Conservation (phyloP, 2,888 invertebrate species). For the Neoaliturus tenellus region DNA sequence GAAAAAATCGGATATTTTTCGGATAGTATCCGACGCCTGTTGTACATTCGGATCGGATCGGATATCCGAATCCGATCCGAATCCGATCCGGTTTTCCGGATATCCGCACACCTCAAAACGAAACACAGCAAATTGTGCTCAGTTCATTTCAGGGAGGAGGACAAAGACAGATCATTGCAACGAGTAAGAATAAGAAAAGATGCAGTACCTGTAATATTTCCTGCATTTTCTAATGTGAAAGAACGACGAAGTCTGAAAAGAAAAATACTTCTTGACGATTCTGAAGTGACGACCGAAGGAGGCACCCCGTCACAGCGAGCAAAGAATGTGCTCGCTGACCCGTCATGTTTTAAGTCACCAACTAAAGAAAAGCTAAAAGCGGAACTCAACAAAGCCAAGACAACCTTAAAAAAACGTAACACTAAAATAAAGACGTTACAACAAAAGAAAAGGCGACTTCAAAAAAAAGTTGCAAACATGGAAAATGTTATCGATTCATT, state of each 20-base stretch:
- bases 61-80: too few relatives aligned
- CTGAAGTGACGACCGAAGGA: too few relatives aligned
- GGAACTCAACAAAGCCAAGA: conserved; percentile 8
- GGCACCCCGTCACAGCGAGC: too few relatives aligned
- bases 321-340: too few relatives aligned
- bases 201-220: conserved; percentile 45
- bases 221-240: neutral
- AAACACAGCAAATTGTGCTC: conserved; percentile 54
- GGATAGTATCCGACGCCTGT: too few relatives aligned
- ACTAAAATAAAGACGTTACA: neutral
- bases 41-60: too few relatives aligned
- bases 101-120: too few relatives aligned
- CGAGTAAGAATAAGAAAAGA: conserved; percentile 35
- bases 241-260: neutral
- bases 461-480: conserved; percentile 6
- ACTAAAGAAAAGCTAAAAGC: neutral
- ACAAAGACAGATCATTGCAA: conserved; percentile 44
- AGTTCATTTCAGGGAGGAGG: conserved; percentile 55
- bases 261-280: neutral
- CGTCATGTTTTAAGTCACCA: too few relatives aligned
- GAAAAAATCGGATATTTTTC: too few relatives aligned
- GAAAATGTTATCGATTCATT: neutral
- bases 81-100: too few relatives aligned
- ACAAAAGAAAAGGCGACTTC: neutral
- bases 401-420: neutral